Percentiles rank a stretch among this genome's conserved stretches.
Evolutionary conservation across 2,113 vertebrate species (phyloP).

Genomic region (Aleadryas rufinucha): DNA sequence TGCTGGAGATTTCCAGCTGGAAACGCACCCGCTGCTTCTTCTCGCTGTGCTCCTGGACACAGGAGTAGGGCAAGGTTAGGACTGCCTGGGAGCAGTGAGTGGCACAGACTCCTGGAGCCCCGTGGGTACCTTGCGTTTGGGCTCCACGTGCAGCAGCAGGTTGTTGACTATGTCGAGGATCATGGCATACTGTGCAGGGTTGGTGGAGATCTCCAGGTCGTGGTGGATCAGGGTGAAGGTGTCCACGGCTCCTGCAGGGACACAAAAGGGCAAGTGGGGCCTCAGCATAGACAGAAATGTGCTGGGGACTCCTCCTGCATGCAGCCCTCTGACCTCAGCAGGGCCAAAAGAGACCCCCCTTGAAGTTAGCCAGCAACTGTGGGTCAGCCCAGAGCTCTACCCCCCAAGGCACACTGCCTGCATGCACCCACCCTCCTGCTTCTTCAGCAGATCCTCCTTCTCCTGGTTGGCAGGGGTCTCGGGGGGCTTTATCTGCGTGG

Average conservation of each 20-base stretch:
- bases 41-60: slow-evolving; percentile 92
- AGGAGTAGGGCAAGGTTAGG: neutral
- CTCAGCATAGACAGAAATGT: neutral
- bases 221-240: slow-evolving; percentile 98
- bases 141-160: slow-evolving; percentile 92
- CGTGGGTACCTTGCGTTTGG: slow-evolving; percentile 86
- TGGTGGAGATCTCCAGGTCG: slow-evolving; percentile 96
- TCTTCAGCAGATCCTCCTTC: slow-evolving; percentile 95
- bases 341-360: neutral
- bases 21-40: slow-evolving; percentile 98
- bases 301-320: neutral
- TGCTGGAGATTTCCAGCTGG: slow-evolving; percentile 97
- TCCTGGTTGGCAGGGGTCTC: slow-evolving; percentile 86
- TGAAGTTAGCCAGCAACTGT: neutral
- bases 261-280: neutral
- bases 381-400: neutral
- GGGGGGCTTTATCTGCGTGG: slow-evolving; percentile 94
- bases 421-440: slow-evolving; percentile 85
- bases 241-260: slow-evolving; percentile 86
- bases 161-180: slow-evolving; percentile 99
- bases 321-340: neutral
- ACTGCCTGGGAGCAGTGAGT: neutral
- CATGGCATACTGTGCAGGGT: slow-evolving; percentile 97
- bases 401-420: neutral
- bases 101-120: neutral